Conservation (phyloP, 2,888 invertebrate genomes). For the Chirona hameri region DNA sequence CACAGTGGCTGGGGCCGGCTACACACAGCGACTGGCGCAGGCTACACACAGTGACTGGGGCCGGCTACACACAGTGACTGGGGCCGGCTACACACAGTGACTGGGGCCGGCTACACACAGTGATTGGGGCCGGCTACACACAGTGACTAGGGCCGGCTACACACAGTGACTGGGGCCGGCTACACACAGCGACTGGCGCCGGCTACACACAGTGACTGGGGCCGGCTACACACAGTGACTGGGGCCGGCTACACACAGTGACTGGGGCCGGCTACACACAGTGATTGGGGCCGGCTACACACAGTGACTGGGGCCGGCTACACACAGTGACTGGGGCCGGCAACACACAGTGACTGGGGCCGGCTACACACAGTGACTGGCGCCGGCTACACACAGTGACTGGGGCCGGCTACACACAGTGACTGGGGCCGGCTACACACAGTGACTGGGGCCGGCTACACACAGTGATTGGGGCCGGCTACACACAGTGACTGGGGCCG, state of each 20-base stretch:
- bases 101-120: background rate
- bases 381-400: too few relatives aligned
- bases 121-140: background rate
- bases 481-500: background rate
- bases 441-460: background rate
- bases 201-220: conserved; percentile 1
- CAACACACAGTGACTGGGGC: background rate
- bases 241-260: too few relatives aligned
- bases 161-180: background rate
- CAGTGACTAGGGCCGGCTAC: background rate
- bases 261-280: too few relatives aligned
- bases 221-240: background rate
- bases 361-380: too few relatives aligned
- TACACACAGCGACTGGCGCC: background rate
- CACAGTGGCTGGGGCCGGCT: too few relatives aligned
- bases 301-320: too few relatives aligned
- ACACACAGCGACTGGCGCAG: too few relatives aligned
- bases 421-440: too few relatives aligned
- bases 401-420: too few relatives aligned
- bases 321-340: background rate
- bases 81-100: background rate
- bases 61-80: too few relatives aligned
- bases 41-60: too few relatives aligned
- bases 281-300: too few relatives aligned
- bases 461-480: background rate